phyloP scores from a whole-genome alignment of 2,888 invertebrate genomes.

The Cephus spinipes region DNA sequence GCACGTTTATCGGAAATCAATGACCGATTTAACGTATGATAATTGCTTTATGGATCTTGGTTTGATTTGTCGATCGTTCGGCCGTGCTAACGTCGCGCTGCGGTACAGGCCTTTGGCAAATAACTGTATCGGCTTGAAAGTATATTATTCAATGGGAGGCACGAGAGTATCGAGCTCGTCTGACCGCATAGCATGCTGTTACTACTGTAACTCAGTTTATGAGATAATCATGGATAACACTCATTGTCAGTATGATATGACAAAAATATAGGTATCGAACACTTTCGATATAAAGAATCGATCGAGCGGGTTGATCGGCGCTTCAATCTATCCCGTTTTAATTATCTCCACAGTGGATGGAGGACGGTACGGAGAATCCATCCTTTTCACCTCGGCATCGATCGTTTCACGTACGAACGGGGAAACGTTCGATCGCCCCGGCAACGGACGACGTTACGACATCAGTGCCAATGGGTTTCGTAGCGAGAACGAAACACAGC shows the following conservation, averaged over 20 bases:
- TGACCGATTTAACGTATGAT: not conserved
- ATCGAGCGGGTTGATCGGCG: not conserved
- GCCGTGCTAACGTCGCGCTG: not conserved
- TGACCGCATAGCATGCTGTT: not conserved
- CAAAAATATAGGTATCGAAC: not conserved
- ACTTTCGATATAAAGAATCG: not conserved
- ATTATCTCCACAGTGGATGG: not conserved
- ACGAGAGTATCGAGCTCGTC: not conserved
- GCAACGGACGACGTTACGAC: not conserved
- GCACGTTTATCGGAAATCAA: not conserved
- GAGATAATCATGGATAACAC: not conserved
- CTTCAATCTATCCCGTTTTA: not conserved
- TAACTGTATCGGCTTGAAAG: constrained; percentile 5
- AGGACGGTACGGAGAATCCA: not conserved
- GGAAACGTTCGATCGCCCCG: not conserved
- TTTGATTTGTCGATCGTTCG: not conserved
- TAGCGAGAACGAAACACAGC: not conserved
- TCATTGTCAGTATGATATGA: not conserved
- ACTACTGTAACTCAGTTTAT: not conserved
- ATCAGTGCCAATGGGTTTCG: not conserved
- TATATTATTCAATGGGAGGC: not conserved
- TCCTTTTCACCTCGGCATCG: not conserved
- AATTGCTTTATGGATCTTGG: not conserved
- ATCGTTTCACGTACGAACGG: not conserved
- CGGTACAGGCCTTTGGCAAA: not conserved